Conservation (phyloP, 2,797 vertebrate genomes). For the Diceros bicornis region DNA sequence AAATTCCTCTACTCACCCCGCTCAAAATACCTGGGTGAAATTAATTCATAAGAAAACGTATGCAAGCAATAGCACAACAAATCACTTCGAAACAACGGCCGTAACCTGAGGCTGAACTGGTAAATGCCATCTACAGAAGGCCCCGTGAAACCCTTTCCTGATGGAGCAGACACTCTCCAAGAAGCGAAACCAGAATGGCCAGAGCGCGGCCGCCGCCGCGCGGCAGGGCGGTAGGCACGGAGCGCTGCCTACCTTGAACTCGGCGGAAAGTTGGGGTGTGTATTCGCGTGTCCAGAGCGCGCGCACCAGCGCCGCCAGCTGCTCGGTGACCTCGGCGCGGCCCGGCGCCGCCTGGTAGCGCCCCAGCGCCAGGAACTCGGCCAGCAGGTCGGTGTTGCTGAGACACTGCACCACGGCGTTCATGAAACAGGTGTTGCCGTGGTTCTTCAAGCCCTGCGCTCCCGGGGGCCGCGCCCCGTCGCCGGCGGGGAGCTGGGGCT, state of each 20-base stretch:
- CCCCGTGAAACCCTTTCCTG: neutral
- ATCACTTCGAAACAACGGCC: neutral
- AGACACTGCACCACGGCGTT: slow-evolving; percentile 98
- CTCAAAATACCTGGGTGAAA: slow-evolving; percentile 4
- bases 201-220: neutral
- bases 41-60: neutral
- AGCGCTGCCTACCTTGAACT: slow-evolving; percentile 94
- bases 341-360: slow-evolving; percentile 88
- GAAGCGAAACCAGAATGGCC: slow-evolving; percentile 11
- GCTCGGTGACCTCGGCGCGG: slow-evolving; percentile 94
- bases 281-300: slow-evolving; percentile 96
- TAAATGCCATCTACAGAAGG: neutral
- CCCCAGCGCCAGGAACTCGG: slow-evolving; percentile 95
- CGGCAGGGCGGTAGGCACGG: slow-evolving; percentile 11
- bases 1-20: neutral
- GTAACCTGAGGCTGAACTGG: neutral
- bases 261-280: slow-evolving; percentile 95
- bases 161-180: neutral
- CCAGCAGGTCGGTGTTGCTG: slow-evolving; percentile 97
- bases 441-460: slow-evolving; percentile 96
- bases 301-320: slow-evolving; percentile 94
- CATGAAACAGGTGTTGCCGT: slow-evolving; percentile 99
- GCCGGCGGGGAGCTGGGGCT: slow-evolving; percentile 77
- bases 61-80: neutral
- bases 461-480: slow-evolving; percentile 92